Evolutionary conservation across 2,888 invertebrate genomes (phyloP).

Genomic region (Dryobotodes eremita): DNA sequence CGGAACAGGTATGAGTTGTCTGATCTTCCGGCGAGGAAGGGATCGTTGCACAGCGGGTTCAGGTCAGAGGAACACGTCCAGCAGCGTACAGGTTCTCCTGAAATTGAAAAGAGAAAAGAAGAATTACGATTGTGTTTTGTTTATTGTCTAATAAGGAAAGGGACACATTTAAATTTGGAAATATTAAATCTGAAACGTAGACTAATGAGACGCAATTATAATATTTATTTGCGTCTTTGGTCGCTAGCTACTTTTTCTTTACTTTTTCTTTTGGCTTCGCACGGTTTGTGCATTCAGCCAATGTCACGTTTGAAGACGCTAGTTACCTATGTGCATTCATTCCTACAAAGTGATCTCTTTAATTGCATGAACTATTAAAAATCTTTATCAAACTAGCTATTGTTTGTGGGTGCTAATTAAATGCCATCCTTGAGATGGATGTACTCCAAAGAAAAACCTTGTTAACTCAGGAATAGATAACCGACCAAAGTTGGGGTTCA

Average conservation of each 20-base stretch:
- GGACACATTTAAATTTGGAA: neutral
- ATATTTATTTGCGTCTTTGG: neutral
- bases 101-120: conserved; percentile 73
- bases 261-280: no score
- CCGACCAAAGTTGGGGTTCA: neutral
- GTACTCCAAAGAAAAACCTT: conserved; percentile 19
- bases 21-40: conserved; percentile 91
- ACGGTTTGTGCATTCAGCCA: no score
- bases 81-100: conserved; percentile 93
- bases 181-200: neutral
- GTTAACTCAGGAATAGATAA: conserved; percentile 7
- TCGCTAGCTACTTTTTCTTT: no score
- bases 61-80: conserved; percentile 95
- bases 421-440: conserved; percentile 13
- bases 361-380: neutral
- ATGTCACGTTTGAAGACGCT: no score
- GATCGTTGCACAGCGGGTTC: conserved; percentile 93
- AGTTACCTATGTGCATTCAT: neutral
- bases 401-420: conserved; percentile 14
- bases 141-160: neutral
- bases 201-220: neutral
- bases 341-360: neutral
- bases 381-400: conserved; percentile 8
- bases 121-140: conserved; percentile 17
- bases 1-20: conserved; percentile 86